phyloP scores from a whole-genome alignment of 2,797 vertebrate species.

The Sciurus vulgaris region DNA sequence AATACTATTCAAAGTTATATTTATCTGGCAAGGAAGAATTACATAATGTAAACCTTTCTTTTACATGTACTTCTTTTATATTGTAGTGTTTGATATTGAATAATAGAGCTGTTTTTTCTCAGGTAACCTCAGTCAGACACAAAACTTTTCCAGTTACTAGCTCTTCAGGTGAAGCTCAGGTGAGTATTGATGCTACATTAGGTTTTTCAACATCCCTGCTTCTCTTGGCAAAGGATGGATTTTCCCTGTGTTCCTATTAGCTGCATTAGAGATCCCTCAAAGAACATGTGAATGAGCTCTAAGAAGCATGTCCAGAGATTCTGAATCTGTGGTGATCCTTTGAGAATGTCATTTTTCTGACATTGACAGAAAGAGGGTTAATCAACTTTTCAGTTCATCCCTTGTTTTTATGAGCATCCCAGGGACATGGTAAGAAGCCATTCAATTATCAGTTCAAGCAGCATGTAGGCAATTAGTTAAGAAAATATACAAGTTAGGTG shows the following conservation, averaged over 20 bases:
- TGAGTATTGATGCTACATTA: background rate
- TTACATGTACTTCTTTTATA: background rate
- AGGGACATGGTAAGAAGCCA: background rate
- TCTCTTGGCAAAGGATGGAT: background rate
- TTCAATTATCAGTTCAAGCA: slow-evolving; percentile 3
- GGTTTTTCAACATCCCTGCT: background rate
- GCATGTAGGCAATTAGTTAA: background rate
- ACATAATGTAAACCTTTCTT: background rate
- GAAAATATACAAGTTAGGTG: background rate
- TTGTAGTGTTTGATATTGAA: background rate
- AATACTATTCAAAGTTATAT: background rate
- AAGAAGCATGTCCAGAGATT: background rate
- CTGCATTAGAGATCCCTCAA: background rate
- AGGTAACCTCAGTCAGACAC: background rate
- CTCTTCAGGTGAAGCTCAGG: background rate
- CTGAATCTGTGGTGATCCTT: background rate
- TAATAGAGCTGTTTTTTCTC: background rate
- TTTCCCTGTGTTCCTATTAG: background rate
- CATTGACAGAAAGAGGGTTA: background rate
- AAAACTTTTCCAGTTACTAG: background rate
- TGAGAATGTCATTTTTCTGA: background rate
- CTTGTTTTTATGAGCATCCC: background rate
- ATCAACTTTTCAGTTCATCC: background rate
- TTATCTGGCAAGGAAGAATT: background rate
- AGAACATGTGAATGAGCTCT: background rate